Base-by-base conservation (phyloP, 2,797 vertebrate genomes). In the Thamnophis elegans region DNA sequence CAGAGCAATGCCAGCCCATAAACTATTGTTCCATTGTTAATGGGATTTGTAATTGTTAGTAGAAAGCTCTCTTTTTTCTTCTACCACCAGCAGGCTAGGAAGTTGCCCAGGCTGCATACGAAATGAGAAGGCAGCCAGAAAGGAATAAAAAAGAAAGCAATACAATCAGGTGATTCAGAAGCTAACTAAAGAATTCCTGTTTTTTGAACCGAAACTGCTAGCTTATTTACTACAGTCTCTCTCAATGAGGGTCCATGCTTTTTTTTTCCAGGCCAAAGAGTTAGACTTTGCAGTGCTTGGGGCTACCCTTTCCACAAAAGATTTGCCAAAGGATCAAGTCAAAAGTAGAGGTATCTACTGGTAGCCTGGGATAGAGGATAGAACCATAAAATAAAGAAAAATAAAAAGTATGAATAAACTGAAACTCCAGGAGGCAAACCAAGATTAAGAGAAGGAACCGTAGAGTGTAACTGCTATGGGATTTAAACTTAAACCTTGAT, bases 21-120 rank as follows among this genome's bases (percentile, higher is more conserved):
- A 91, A 92, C 32, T 91, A 56, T 91, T 94, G 62, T 92, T 88
- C 62, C 82, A 91, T 92, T 91, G 89, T 92, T 91, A 94, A 92
- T 91, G 88, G 90, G 90, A 89, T 91, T 92, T 92, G 56, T 87
- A 92, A 82, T 87, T 85, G 87, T 91, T 92, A 90, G 85, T 28
- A 56, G 62, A 78, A 91, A 91, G 85, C 32, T 55, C 82, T 60
- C n/a, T 88, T 26, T 78, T 73, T 54, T 55, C 88, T 62, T 78
- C 89, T 87, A 90, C 51, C 55, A 90, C 91, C 32, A 92, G 56
- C 65, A 10, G 42, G 60, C 36, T 62, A 32, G 56, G 59, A 78
- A 28, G 28, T 58, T 8, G 85, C 68, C 32, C 12, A 56, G 42
- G 28, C 26, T 5, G 26, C 51, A 90, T 90, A 25, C 55, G 2